Evolutionary conservation across 2,888 invertebrate genomes (phyloP).

Genomic region (Polydrusus tereticollis): DNA sequence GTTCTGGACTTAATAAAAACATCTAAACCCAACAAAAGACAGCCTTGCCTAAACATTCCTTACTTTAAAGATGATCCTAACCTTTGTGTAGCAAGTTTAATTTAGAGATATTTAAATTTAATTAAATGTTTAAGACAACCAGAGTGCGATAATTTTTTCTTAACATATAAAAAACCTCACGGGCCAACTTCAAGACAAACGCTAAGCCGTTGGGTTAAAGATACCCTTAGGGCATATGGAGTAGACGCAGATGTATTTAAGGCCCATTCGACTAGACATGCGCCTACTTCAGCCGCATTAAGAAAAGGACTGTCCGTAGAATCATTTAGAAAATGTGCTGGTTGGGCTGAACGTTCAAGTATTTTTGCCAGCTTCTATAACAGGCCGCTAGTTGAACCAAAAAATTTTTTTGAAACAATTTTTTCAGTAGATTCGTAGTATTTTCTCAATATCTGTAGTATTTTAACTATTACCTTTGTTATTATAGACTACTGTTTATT

Average conservation of each 20-base stretch:
- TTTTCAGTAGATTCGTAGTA: background rate
- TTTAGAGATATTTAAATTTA: no score
- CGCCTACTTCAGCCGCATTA: slow-evolving; percentile 26
- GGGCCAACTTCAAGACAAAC: slow-evolving; percentile 29
- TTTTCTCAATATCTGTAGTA: background rate
- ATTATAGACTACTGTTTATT: background rate
- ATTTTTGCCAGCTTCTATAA: background rate
- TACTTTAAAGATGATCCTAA: no score
- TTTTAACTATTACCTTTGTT: background rate
- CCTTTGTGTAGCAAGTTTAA: no score
- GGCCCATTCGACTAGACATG: slow-evolving; percentile 36
- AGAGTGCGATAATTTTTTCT: background rate
- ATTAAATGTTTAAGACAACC: background rate
- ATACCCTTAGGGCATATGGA: slow-evolving; percentile 16
- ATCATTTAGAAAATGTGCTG: background rate
- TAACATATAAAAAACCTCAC: slow-evolving; percentile 10
- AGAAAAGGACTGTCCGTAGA: slow-evolving; percentile 6
- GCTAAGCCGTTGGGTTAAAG: slow-evolving; percentile 34
- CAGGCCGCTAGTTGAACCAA: background rate
- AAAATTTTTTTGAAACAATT: background rate
- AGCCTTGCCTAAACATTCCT: no score
- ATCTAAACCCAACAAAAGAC: no score
- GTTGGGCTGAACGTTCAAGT: background rate
- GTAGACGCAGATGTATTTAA: slow-evolving; percentile 27
- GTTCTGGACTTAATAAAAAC: no score